Base-by-base conservation (phyloP, 2,113 vertebrate species). In the Eptesicus fuscus region DNA sequence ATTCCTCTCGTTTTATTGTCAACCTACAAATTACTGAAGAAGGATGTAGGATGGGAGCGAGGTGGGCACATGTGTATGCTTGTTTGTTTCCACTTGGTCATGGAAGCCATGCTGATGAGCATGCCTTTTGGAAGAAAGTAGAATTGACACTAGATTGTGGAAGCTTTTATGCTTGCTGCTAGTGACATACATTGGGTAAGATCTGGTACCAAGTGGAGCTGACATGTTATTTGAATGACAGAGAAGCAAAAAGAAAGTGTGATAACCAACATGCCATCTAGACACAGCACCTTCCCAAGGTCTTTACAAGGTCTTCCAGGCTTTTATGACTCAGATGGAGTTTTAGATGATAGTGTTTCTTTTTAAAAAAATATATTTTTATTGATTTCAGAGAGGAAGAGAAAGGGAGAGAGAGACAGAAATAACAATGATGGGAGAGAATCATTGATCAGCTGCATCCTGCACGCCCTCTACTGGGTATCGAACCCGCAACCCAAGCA, bases 1-100 rank as follows among this genome's bases (percentile, higher is more conserved):
- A 90, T 84, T 97, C 49, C 77, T 77, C 83, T 87, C 91, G 25
- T 80, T 93, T 96, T 96, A 84, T 86, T 91, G 93, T 84, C 40
- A 49, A 49, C 56, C 56, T 53, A 11, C 14, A 77, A 89, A 87
- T 65, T 87, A 70, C 22, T 74, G 37, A 86, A 10, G 44, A 37
- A 59, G 86, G n/a, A 76, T 22, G 91, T 65, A 77, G 30, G 51
- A 13, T 53, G 25, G 11, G 18, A 78, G 35, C 7, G 0, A 42
- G 4, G 2, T 35, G 14, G 2, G 0, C 35, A 5, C 42, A 4
- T 1, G 5, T 2, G 20, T 16, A 49, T 30, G 11, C 17, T 76
- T 17, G 1, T 49, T 77, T 69, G 20, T 42, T 95, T 69, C 59
- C 1, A 22, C 44, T 63, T 83, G 86, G 11, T 70, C 51, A 4